phyloP scores from a whole-genome alignment of 2,797 vertebrate genomes.

The Zalophus californianus region DNA sequence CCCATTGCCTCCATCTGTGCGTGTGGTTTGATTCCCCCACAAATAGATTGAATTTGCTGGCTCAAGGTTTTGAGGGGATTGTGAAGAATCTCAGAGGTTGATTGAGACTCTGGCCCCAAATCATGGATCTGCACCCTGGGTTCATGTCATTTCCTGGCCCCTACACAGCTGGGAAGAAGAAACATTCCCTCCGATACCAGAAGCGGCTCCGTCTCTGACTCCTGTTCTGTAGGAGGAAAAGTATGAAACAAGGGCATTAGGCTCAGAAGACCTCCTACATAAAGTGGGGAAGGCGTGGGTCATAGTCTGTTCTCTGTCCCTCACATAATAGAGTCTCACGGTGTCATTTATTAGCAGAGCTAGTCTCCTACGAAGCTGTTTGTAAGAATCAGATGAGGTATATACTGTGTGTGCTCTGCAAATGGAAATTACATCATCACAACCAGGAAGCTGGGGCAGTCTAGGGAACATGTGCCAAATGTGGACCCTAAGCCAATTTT shows the following conservation, averaged over 20 bases:
- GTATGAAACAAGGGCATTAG: not conserved
- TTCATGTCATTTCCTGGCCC: not conserved
- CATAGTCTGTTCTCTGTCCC: not conserved
- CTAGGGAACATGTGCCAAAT: not conserved
- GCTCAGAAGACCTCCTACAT: no score
- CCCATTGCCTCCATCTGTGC: not conserved
- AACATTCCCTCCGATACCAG: no score
- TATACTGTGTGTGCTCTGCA: fast-evolving
- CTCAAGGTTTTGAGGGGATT: not conserved
- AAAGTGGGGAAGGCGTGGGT: not conserved
- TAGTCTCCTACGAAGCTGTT: not conserved
- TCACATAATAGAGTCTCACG: not conserved
- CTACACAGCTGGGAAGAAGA: not conserved
- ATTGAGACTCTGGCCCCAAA: not conserved
- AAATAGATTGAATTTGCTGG: not conserved
- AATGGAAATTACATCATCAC: not conserved
- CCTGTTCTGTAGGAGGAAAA: not conserved
- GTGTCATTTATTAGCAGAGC: not conserved
- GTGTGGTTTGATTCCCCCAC: not conserved
- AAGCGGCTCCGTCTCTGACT: not conserved
- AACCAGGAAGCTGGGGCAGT: not conserved
- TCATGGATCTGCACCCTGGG: no score
- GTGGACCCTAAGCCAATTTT: not conserved
- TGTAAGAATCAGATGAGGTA: not conserved
- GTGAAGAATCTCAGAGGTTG: not conserved